Conservation (phyloP, 37 sponge, comb jelly and placozoan genomes). For the Cliona cf. orientalis region DNA sequence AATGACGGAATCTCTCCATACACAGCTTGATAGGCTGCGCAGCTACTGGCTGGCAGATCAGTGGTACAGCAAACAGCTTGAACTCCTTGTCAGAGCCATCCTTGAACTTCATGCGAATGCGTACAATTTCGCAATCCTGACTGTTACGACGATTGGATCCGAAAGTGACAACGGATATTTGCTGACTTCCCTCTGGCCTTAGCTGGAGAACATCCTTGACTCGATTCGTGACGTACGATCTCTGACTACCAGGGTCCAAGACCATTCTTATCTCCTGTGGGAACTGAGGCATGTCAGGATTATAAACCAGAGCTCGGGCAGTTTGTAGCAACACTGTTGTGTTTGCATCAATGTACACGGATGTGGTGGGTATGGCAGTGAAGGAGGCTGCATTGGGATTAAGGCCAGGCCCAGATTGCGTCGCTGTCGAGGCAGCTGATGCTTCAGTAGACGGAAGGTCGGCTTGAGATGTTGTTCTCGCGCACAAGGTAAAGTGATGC, state of each 20-base stretch:
- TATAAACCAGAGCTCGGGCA: too few species aligned
- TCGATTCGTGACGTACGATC: slow-evolving; percentile 7
- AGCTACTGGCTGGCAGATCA: slow-evolving; percentile 29
- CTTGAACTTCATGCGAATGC: slow-evolving; percentile 6
- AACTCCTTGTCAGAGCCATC: neutral
- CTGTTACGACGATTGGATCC: neutral
- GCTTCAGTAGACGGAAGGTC: too few species aligned
- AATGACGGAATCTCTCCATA: neutral
- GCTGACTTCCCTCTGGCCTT: neutral
- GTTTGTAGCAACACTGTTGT: too few species aligned
- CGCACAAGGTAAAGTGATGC: too few species aligned
- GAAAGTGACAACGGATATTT: neutral
- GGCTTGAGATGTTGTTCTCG: too few species aligned
- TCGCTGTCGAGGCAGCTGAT: too few species aligned
- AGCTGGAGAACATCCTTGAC: neutral
- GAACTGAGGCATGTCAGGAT: too few species aligned
- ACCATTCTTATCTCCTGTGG: too few species aligned
- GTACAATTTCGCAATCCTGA: slow-evolving; percentile 25
- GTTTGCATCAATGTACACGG: too few species aligned
- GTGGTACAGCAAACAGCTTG: slow-evolving; percentile 12
- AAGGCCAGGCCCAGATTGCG: too few species aligned
- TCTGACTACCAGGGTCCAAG: slow-evolving; percentile 24
- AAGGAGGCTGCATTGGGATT: too few species aligned
- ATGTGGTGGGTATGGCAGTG: too few species aligned
- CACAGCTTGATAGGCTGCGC: neutral